These are phyloP conservation scores for Festucalex cinctus DNA, from an alignment of 2,113 vertebrate genomes.

Conservation along the genomic window DNA sequence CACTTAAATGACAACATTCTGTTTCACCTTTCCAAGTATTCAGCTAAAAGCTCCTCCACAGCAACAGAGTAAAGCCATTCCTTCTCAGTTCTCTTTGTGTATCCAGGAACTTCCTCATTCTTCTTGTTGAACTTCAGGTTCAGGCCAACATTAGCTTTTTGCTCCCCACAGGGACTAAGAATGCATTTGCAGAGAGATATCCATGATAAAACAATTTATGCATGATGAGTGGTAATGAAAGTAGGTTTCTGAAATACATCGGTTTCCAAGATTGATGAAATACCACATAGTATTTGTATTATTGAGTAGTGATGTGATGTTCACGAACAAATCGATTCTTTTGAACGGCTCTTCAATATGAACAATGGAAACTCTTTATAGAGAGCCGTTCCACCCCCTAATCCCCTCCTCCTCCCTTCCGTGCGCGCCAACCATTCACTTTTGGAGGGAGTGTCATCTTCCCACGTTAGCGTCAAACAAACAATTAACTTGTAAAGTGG, in stretches of 20 bases:
- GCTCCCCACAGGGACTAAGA: slow-evolving; percentile 90
- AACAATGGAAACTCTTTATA: no score
- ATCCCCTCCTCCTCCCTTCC: no score
- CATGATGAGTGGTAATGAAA: not conserved
- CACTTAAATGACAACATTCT: not conserved
- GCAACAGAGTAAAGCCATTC: slow-evolving; percentile 97
- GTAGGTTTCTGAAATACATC: not conserved
- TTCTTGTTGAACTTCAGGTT: slow-evolving; percentile 99
- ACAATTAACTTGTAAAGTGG: no score
- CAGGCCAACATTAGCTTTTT: slow-evolving; percentile 90
- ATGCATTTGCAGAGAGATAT: not conserved
- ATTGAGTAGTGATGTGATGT: no score
- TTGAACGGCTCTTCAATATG: no score
- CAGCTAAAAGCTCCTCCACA: slow-evolving; percentile 87
- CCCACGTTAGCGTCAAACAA: no score
- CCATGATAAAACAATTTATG: not conserved
- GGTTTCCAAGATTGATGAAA: not conserved
- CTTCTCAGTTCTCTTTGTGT: slow-evolving; percentile 91
- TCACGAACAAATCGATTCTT: no score
- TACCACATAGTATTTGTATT: no score
- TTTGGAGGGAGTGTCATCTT: no score
- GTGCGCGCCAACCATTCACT: no score
- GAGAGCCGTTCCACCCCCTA: no score
- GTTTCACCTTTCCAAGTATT: slow-evolving; percentile 88
- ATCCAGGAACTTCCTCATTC: slow-evolving; percentile 97